Base-by-base conservation (phyloP, 2,888 invertebrate genomes). In the Malacosoma neustria region DNA sequence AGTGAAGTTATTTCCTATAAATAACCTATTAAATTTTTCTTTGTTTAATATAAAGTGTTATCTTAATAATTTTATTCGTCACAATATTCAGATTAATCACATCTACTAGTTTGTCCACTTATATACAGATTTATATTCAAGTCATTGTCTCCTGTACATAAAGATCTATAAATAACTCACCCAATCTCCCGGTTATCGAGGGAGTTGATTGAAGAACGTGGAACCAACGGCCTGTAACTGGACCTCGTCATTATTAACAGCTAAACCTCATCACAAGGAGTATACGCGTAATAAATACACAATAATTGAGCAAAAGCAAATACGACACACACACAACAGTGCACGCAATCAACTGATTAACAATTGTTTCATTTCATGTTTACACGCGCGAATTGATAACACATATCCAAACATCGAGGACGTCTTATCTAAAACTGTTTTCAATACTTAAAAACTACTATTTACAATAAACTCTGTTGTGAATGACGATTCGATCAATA, bases 151-250 rank as follows among this genome's bases (percentile, higher is more conserved):
- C 22, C 22, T 22, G 9, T 22, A 22, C 22, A 22, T 22, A 22
- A 9, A 22, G 22, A 9, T 22, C 9, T 22, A 22, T 22, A n/a
- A 32, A 32, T 11, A 6, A 66, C 84, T 76, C 43, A 84, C 85
- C 81, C 82, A 42, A 58, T 55, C 29, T 85, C 80, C 39, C 74
- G 60, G 35, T 59, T 65, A 32, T 82, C 79, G 48, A 85, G 45
- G 1, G 85, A 85, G 40, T 69, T 72, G 46, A 74, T 65, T 0
- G 85, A 82, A 3, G 80, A 64, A 31, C 85, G 57, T 3, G 85
- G 84, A 29, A 85, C 76, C 33, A 85, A 57, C 1, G 85, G 85
- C 38, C 79, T 62, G 54, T 85, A 85, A 49, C 77, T 76, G 34
- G 85, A 84, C 41, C 85, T 67, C 13, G 85, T 81, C 85, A 85